Evolutionary conservation across 2,113 vertebrate species (phyloP).

Genomic region (Todiramphus chloris): DNA sequence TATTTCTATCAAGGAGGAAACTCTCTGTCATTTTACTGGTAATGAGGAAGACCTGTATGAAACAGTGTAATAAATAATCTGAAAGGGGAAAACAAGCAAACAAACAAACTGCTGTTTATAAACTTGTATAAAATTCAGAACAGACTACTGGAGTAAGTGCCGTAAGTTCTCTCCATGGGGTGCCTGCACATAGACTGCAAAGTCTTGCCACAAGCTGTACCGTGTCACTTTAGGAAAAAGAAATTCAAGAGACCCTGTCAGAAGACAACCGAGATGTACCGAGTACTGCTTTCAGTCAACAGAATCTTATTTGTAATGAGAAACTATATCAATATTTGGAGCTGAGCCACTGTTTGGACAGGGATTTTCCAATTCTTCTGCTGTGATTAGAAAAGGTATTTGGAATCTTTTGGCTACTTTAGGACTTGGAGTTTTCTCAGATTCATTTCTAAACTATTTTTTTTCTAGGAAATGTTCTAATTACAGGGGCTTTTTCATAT

Average conservation of each 20-base stretch:
- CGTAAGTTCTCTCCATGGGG: background rate
- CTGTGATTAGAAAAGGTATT: slow-evolving; percentile 23
- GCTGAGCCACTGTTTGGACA: background rate
- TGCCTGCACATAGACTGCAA: background rate
- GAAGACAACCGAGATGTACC: background rate
- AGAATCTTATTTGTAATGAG: background rate
- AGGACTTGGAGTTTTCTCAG: background rate
- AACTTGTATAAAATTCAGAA: background rate
- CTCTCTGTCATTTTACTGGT: background rate
- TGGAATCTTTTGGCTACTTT: background rate
- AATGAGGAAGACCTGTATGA: background rate
- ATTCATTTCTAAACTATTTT: slow-evolving; percentile 8
- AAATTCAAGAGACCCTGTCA: background rate
- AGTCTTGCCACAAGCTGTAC: background rate
- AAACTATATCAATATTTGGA: slow-evolving; percentile 42
- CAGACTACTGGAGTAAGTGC: background rate
- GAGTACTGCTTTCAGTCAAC: background rate
- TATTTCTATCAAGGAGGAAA: background rate
- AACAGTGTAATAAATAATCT: background rate
- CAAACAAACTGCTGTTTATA: background rate
- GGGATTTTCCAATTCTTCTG: slow-evolving; percentile 34
- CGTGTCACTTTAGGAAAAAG: background rate
- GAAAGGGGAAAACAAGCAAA: background rate
- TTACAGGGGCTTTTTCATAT: background rate
- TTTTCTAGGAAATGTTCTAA: slow-evolving; percentile 2